Percentiles rank a stretch among this genome's conserved stretches.
These are phyloP conservation scores for Thaumatotibia leucotreta DNA, from an alignment of 1,140 invertebrate species.

Conservation along the genomic window DNA sequence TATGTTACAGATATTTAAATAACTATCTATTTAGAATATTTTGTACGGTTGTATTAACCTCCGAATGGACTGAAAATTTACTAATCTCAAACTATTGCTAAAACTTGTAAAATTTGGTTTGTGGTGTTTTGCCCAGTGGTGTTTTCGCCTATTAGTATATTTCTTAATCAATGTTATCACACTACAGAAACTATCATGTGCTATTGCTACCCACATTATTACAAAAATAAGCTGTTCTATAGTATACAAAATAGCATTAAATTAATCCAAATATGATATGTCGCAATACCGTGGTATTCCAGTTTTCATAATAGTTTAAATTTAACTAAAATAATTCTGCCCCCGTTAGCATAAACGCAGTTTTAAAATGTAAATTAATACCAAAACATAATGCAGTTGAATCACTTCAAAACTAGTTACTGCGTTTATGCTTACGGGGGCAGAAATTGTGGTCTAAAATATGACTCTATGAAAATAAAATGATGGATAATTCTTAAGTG, in stretches of 20 bases:
- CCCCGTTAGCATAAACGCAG: too few species aligned
- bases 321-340: not conserved
- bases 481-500: too few species aligned
- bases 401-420: too few species aligned
- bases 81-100: not conserved
- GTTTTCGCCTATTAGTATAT: not conserved
- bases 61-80: not conserved
- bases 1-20: not conserved
- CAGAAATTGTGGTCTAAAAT: too few species aligned
- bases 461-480: too few species aligned
- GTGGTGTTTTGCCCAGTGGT: not conserved
- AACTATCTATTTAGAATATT: not conserved
- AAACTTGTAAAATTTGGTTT: not conserved
- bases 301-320: not conserved
- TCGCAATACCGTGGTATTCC: not conserved
- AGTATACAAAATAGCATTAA: not conserved
- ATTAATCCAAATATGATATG: conserved; percentile 11
- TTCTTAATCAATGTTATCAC: not conserved
- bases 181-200: conserved; percentile 3
- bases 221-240: conserved; percentile 1
- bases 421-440: too few species aligned
- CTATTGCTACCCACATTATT: not conserved
- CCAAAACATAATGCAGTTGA: too few species aligned
- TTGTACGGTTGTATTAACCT: not conserved
- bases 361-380: too few species aligned